Base-by-base conservation (phyloP, 2,797 vertebrate genomes). In the Calcarius lapponicus region DNA sequence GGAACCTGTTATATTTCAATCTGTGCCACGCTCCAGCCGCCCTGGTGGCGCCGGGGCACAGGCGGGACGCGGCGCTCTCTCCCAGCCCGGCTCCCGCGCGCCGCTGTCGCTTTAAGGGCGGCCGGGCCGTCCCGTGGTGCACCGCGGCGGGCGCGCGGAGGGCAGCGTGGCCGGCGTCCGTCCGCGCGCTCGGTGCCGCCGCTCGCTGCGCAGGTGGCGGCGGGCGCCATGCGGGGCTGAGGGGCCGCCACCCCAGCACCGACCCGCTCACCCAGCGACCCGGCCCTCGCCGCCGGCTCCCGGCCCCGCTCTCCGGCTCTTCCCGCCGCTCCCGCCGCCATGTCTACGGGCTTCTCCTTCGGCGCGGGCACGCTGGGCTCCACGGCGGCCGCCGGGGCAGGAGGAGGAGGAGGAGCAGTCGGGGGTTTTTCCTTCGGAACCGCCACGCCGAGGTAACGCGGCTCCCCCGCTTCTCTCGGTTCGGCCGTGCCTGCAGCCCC, bases 281-380 rank as follows among this genome's bases (percentile, higher is more conserved):
- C 42, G 21, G 14, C 17, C 9, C 19, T 34, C 21, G 57, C 73
- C 14, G 31, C 50, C 11, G 13, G 10, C n/a, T 22, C 7, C 3
- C 5, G 17, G 70, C 34, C 36, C 36, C 32, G 29, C 93, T 95
- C 87, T 65, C 71, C 28, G 31, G 32, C 34, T 29, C 4, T 34
- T 84, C 50, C 54, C 53, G 13, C 31, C 1, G 31, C 50, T 51
- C 9, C 24, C 56, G 57, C 20, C 88, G 84, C 87, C 95, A 98
- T 98, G 97, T 97, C 97, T 67, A 28, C 97, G 10, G 96, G 95
- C 19, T 98, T 98, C 94, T 97, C 98, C n/a, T 98, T 98, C 80
- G 98, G 97, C 57, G 90, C 97, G 21, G 80, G 96, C 21, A 92
- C 97, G 0, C 86, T 98, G 62, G 97, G 97, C 51, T 97, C 98